phyloP scores from a whole-genome alignment of 2,888 invertebrate species.

The Drosophila subquinaria region DNA sequence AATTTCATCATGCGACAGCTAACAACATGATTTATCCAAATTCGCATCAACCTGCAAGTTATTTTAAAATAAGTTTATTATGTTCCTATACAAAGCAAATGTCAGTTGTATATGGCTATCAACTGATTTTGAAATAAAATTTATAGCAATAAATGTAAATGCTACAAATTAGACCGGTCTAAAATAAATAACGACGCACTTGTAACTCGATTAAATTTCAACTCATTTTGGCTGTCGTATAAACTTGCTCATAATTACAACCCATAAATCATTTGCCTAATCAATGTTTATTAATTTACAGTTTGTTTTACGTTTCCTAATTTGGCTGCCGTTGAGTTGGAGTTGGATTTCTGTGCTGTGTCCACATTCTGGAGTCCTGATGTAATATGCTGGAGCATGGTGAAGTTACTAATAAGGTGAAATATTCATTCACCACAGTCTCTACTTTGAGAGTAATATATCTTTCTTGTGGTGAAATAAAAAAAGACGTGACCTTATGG shows the following conservation, averaged over 20 bases:
- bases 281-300: constrained; percentile 52
- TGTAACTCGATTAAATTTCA: background rate
- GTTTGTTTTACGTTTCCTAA: constrained; percentile 78
- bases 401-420: background rate
- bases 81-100: too few relatives aligned
- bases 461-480: background rate
- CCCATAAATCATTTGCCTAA: background rate
- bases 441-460: background rate
- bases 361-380: constrained; percentile 15
- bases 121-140: background rate
- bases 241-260: background rate
- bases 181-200: too few relatives aligned
- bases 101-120: background rate
- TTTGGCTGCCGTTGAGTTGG: constrained; percentile 79
- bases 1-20: background rate
- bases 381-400: background rate
- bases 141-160: background rate
- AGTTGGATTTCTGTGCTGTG: constrained; percentile 59
- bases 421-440: background rate
- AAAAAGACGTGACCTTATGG: background rate
- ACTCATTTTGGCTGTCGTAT: background rate
- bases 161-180: background rate
- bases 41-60: background rate
- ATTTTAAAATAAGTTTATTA: background rate
- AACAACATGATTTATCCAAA: background rate